Conservation (phyloP, 1,140 invertebrate genomes). For the Mylabris phalerata region DNA sequence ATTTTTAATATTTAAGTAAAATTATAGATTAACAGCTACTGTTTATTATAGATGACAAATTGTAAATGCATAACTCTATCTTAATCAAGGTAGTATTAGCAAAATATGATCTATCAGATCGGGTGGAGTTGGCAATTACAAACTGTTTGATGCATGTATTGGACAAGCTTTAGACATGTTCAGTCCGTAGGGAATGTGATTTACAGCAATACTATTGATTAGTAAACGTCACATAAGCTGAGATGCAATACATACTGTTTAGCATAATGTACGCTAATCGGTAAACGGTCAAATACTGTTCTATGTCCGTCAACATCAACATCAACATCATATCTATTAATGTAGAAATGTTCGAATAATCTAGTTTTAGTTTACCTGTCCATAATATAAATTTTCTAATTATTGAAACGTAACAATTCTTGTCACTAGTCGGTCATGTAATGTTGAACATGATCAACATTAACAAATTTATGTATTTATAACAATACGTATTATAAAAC, state of each 20-base stretch:
- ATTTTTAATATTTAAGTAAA: too few species aligned
- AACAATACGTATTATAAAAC: not conserved
- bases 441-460: not conserved
- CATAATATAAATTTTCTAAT: conserved; percentile 12
- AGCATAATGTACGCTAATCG: conserved; percentile 38
- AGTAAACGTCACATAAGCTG: conserved; percentile 35
- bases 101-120: conserved; percentile 28
- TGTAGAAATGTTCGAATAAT: conserved; percentile 26
- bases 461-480: not conserved
- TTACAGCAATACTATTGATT: conserved; percentile 36
- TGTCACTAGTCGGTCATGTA: not conserved
- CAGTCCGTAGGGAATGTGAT: conserved; percentile 32
- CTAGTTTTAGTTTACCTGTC: conserved; percentile 16
- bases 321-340: conserved; percentile 24
- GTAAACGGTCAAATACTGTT: conserved; percentile 32
- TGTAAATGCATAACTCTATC: conserved; percentile 6
- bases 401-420: conserved; percentile 8
- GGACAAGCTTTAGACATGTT: conserved; percentile 28
- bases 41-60: too few species aligned
- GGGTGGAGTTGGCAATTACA: conserved; percentile 28
- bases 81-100: conserved; percentile 16
- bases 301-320: conserved; percentile 30
- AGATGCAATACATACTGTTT: conserved; percentile 34
- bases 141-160: conserved; percentile 32
- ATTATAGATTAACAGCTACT: too few species aligned